These are phyloP conservation scores for Zonotrichia leucophrys DNA, from an alignment of 2,113 vertebrate species.

Conservation along the genomic window DNA sequence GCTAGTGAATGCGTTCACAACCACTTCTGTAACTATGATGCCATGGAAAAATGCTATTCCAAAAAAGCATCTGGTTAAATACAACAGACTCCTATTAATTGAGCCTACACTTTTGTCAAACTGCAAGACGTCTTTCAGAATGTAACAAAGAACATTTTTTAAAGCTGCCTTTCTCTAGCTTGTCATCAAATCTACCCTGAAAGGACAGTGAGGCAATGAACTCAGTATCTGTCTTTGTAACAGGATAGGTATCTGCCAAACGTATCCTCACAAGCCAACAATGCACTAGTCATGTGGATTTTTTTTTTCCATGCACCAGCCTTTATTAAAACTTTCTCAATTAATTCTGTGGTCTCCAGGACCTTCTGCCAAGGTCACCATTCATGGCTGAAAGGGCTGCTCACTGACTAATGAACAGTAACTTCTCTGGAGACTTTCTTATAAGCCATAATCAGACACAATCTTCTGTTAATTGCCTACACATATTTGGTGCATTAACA, in stretches of 20 bases:
- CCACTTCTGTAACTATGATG: conserved; percentile 61
- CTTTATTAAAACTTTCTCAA: conserved; percentile 47
- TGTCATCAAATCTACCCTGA: conserved; percentile 44
- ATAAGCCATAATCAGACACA: conserved; percentile 17
- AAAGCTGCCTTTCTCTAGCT: conserved; percentile 37
- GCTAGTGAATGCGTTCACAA: conserved; percentile 38
- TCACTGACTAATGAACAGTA: conserved; percentile 8
- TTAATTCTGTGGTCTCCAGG: neutral
- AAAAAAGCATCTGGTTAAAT: conserved; percentile 67
- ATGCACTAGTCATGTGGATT: conserved; percentile 19
- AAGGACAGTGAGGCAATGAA: conserved; percentile 40
- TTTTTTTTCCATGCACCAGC: conserved; percentile 16
- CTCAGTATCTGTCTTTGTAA: conserved; percentile 33
- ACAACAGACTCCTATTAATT: conserved; percentile 47
- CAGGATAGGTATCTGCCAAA: conserved; percentile 40
- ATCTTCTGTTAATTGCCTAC: conserved; percentile 37
- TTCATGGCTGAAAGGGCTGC: conserved; percentile 20
- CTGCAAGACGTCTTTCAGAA: conserved; percentile 44
- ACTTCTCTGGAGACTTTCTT: conserved; percentile 23
- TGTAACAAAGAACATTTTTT: conserved; percentile 36
- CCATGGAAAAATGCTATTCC: conserved; percentile 68
- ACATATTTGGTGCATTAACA: conserved; percentile 27
- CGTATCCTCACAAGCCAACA: conserved; percentile 32
- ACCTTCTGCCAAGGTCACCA: conserved; percentile 52
- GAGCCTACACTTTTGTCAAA: conserved; percentile 26